Conservation (phyloP, 1,140 invertebrate species). For the Leptoteleia sp. region DNA sequence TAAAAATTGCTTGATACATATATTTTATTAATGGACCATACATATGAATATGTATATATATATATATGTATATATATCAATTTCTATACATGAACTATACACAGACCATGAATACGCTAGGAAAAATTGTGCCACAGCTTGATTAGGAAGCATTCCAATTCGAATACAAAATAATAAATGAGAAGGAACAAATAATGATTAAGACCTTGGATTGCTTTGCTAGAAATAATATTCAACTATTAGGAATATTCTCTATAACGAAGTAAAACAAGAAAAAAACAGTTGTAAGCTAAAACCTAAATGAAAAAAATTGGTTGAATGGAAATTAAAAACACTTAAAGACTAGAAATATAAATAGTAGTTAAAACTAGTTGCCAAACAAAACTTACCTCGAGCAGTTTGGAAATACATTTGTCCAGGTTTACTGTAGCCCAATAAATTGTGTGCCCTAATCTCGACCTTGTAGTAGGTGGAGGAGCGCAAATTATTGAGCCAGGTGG, state of each 20-base stretch:
- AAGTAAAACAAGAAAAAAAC: conserved; percentile 6
- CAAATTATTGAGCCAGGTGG: conserved; percentile 85
- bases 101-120: no score
- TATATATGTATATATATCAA: no score
- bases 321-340: conserved; percentile 24
- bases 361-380: no score
- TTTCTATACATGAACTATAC: no score
- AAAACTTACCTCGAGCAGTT: conserved; percentile 90
- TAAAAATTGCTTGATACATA: no score
- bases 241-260: conserved; percentile 1
- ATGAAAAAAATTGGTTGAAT: conserved; percentile 13
- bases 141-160: no score
- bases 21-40: no score
- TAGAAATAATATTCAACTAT: conserved; percentile 1
- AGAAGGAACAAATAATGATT: no score
- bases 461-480: conserved; percentile 89
- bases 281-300: conserved; percentile 17
- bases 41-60: no score
- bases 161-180: no score
- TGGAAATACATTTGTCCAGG: conserved; percentile 88
- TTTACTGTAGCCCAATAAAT: conserved; percentile 89
- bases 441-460: conserved; percentile 91
- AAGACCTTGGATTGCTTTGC: no score
- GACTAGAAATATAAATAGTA: not conserved
- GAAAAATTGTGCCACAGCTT: no score